Conservation (phyloP, 2,797 vertebrate genomes). For the Micromesistius poutassou region DNA sequence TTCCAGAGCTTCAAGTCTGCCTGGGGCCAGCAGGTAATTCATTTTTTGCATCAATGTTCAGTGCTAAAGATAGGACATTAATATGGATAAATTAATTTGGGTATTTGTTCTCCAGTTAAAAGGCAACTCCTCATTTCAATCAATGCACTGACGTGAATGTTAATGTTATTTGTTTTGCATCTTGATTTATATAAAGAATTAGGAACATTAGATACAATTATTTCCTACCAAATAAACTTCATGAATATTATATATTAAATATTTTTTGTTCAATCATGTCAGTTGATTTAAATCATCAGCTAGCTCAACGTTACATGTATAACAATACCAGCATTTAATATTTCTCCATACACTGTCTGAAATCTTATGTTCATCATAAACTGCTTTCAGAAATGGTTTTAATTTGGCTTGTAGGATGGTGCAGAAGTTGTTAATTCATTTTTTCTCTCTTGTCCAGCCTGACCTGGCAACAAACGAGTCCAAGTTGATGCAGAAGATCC, state of each 20-base stretch:
- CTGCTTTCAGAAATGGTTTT: not conserved
- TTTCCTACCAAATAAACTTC: not conserved
- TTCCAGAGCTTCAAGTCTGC: constrained; percentile 89
- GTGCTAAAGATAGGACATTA: not conserved
- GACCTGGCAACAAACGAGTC: constrained; percentile 91
- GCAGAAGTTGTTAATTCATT: not conserved
- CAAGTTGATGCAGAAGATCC: constrained; percentile 94
- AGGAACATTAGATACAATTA: not conserved
- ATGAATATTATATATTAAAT: too few relatives aligned
- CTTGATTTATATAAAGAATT: not conserved
- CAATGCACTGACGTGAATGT: not conserved
- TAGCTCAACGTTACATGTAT: not conserved
- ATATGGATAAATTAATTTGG: not conserved
- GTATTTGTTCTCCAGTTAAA: not conserved
- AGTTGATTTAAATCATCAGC: not conserved
- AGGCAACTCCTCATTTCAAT: not conserved
- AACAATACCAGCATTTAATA: not conserved
- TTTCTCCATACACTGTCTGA: not conserved
- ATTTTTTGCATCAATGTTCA: not conserved
- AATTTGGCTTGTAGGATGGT: not conserved
- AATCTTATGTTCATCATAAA: not conserved
- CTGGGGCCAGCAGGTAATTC: constrained; percentile 92
- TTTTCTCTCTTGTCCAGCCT: constrained; percentile 70
- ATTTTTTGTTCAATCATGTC: not conserved
- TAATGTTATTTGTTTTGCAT: not conserved